Percentiles rank a stretch among this genome's conserved stretches.
Conservation (phyloP, 2,888 invertebrate species). For the Napeogenes inachia region DNA sequence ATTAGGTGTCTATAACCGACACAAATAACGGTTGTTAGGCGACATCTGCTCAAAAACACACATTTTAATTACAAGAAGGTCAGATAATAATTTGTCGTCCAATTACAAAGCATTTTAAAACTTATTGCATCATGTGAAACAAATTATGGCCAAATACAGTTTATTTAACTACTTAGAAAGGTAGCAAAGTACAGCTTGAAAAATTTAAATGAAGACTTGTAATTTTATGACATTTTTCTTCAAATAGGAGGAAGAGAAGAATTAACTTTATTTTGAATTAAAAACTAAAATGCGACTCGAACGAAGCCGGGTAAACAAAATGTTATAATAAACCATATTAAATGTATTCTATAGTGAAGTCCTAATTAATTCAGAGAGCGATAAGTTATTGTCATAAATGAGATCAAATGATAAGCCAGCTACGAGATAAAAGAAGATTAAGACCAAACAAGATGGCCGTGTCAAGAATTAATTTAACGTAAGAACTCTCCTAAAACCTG, state of each 20-base stretch:
- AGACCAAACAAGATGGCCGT: slow-evolving; percentile 10
- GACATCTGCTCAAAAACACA: slow-evolving; percentile 6
- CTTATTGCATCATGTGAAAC: no score
- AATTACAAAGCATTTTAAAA: background rate
- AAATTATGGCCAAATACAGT: background rate
- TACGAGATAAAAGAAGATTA: slow-evolving; percentile 3
- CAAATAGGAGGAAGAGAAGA: no score
- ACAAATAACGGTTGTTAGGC: slow-evolving; percentile 10
- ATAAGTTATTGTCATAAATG: slow-evolving; percentile 1
- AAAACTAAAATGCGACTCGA: no score
- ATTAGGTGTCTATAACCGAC: slow-evolving; percentile 5
- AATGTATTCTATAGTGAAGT: background rate
- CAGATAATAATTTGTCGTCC: slow-evolving; percentile 6
- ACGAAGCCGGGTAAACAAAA: no score
- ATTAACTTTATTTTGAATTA: no score
- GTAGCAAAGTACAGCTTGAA: no score
- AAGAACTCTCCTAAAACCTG: background rate
- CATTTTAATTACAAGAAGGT: slow-evolving; percentile 7
- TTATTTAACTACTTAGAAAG: background rate
- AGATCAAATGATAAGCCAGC: slow-evolving; percentile 5
- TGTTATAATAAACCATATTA: no score
- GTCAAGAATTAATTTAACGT: slow-evolving; percentile 16
- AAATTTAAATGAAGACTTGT: no score
- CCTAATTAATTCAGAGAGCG: background rate
- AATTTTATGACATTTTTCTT: no score